Base-by-base conservation (phyloP, 1,140 invertebrate genomes). In the Drosophila aff. region DNA sequence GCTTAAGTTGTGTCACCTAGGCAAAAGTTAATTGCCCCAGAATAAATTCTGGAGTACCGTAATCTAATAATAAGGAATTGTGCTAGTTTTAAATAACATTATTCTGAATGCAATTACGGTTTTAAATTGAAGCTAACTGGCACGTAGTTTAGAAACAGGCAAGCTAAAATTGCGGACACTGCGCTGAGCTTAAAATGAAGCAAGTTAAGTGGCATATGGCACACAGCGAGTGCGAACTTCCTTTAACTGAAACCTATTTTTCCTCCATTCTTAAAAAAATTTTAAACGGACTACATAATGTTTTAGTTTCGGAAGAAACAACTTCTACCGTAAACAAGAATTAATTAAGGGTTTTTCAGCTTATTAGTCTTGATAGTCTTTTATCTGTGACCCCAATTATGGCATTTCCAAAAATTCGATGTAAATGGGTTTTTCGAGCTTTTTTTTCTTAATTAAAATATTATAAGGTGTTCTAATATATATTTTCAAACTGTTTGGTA, bases 61-160 rank as follows among this genome's bases (percentile, higher is more conserved):
- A 53, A 71, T 68, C 36, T 36, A 50, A 73, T 73, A 59, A 60
- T 43, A 60, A 41, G 28, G 43, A 53, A 38, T 59, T 73, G 23
- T 49, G 18, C 15, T 28, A 28, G 15, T 33, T 72, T 26, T 33
- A 47, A 33, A 46, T n/a, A 15, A 40, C 33, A 40, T 55, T 67
- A 18, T 49, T 40, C 23, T 11, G 26, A 47, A 71, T 69, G 16
- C 26, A 71, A 69, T 69, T 49, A 58, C 44, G 26, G 46, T 7
- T 31, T 68, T 40, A 55, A 26, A 23, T 31, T 23, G 18, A 23
- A 33, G 11, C 46, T 68, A 44, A n/a, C 28, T 15, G 31, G 31
- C 53, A 73, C 53, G 53, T 73, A 73, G 46, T 38, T 73, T 13
- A 6, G 13, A 3, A 73, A 73, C 68, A 52, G 3, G 4, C 31